Evolutionary conservation across 2,797 vertebrate genomes (phyloP).

Genomic region (Cyprinodon diabolis): DNA sequence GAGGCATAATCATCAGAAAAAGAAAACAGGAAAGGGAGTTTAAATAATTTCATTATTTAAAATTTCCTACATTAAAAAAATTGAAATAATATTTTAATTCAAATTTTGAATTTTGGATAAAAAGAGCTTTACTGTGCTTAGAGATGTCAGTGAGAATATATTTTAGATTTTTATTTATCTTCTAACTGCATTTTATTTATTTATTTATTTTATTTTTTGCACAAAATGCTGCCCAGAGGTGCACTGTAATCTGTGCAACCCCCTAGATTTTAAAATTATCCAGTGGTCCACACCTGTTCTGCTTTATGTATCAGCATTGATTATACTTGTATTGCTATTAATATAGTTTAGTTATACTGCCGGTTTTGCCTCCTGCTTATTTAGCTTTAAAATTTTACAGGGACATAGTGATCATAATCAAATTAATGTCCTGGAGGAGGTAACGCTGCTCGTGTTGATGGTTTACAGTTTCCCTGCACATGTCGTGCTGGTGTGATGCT

Average conservation of each 20-base stretch:
- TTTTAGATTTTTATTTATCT: background rate
- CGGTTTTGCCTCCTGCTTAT: background rate
- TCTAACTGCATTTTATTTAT: background rate
- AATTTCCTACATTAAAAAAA: background rate
- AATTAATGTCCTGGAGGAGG: conserved; percentile 40
- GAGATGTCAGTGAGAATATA: background rate
- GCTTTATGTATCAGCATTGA: background rate
- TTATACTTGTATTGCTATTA: background rate
- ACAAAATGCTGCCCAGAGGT: background rate
- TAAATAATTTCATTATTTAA: background rate
- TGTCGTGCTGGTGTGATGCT: conserved; percentile 19
- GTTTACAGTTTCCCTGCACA: conserved; percentile 38
- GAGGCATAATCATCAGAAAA: background rate
- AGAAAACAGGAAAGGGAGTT: background rate
- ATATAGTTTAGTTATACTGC: background rate
- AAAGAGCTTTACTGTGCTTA: background rate
- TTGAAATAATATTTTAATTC: background rate
- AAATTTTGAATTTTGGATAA: too few species aligned
- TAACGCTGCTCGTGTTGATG: conserved; percentile 17
- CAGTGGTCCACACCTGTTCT: background rate
- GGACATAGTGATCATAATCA: conserved; percentile 32
- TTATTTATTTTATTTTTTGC: background rate
- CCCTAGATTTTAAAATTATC: background rate
- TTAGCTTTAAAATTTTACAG: background rate
- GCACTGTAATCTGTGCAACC: background rate